phyloP scores from a whole-genome alignment of 2,888 invertebrate genomes.

The Oligia strigilis region DNA sequence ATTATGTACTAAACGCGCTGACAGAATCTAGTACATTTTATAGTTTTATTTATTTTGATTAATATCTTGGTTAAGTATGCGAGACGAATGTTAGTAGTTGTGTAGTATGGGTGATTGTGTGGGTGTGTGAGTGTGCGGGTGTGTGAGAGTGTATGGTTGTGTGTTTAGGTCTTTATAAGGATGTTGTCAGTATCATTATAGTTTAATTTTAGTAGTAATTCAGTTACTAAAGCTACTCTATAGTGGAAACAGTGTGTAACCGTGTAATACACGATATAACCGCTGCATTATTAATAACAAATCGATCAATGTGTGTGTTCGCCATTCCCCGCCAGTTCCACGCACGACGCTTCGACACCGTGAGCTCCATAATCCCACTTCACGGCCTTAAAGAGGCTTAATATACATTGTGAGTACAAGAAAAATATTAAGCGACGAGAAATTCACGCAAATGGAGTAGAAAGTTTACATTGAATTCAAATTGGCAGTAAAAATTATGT shows the following conservation, averaged over 20 bases:
- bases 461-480: constrained; percentile 48
- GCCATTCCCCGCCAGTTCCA: constrained; percentile 4
- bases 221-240: neutral
- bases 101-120: no score
- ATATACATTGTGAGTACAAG: constrained; percentile 51
- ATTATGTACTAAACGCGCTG: no score
- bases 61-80: no score
- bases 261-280: neutral
- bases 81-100: no score
- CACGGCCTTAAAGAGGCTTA: constrained; percentile 45
- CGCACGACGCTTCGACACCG: constrained; percentile 11
- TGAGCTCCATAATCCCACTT: constrained; percentile 47
- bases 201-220: no score
- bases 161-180: no score
- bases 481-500: constrained; percentile 22
- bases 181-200: no score
- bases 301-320: neutral
- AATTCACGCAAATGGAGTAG: constrained; percentile 26
- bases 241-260: neutral
- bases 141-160: no score
- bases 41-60: no score
- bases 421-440: constrained; percentile 45
- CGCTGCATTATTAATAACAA: constrained; percentile 32
- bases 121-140: no score
- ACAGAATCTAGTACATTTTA: no score